These are phyloP conservation scores for Rutilus rutilus DNA, from an alignment of 2,113 vertebrate genomes.

Conservation along the genomic window DNA sequence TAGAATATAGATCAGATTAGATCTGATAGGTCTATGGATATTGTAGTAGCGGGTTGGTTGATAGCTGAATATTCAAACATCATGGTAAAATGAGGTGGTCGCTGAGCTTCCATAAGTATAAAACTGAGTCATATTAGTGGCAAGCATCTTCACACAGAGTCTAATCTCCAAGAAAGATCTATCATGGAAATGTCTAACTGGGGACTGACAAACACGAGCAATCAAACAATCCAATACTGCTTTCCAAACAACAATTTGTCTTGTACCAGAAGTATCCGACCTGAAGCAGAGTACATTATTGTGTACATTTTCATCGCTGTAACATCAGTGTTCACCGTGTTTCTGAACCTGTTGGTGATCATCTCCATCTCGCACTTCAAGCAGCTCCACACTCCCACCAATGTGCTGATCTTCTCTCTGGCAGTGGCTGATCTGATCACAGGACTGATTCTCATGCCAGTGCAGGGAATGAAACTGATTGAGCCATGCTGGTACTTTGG, in stretches of 20 bases:
- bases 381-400: conserved; percentile 74
- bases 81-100: background rate
- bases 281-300: background rate
- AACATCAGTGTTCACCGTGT: conserved; percentile 27
- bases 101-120: background rate
- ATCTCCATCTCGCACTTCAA: conserved; percentile 69
- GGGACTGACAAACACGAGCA: background rate
- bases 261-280: background rate
- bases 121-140: background rate
- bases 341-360: conserved; percentile 58
- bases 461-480: conserved; percentile 62
- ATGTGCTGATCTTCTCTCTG: conserved; percentile 73
- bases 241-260: conserved; percentile 12
- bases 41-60: background rate
- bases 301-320: background rate
- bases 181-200: background rate
- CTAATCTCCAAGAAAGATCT: background rate
- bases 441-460: conserved; percentile 81
- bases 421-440: conserved; percentile 67
- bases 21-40: background rate
- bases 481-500: conserved; percentile 71
- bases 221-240: conserved; percentile 14
- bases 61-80: background rate
- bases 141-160: background rate
- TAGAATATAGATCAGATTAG: background rate